phyloP scores from a whole-genome alignment of 2,888 invertebrate genomes.

The Oligia strigilis region DNA sequence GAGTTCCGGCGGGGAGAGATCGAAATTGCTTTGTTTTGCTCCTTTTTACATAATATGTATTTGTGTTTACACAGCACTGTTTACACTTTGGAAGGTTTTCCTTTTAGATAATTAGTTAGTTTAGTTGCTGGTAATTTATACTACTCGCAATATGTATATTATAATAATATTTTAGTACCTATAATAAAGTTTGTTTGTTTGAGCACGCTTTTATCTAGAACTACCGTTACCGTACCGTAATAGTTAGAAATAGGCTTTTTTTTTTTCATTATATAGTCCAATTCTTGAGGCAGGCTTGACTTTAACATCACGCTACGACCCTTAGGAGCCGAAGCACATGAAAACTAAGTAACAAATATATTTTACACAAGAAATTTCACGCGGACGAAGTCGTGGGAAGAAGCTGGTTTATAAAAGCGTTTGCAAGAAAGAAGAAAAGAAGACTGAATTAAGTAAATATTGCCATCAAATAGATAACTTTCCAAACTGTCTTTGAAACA shows the following conservation, averaged over 20 bases:
- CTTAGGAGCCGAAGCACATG: neutral
- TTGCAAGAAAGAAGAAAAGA: neutral
- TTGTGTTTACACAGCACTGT: slow-evolving; percentile 50
- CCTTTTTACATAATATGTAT: slow-evolving; percentile 59
- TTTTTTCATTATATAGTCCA: too few relatives aligned
- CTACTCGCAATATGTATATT: neutral
- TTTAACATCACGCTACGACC: too few relatives aligned
- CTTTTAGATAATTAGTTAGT: slow-evolving; percentile 32
- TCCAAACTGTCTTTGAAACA: slow-evolving; percentile 29
- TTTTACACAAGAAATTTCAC: neutral
- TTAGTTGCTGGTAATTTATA: neutral
- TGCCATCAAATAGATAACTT: slow-evolving; percentile 22
- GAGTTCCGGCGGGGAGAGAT: slow-evolving; percentile 76
- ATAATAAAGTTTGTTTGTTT: neutral
- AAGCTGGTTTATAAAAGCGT: neutral
- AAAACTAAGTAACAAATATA: too few relatives aligned
- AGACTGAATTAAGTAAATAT: slow-evolving; percentile 19
- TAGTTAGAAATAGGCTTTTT: too few relatives aligned
- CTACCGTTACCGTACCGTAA: too few relatives aligned
- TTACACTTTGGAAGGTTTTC: slow-evolving; percentile 57
- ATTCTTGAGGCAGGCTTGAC: too few relatives aligned
- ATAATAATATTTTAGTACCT: neutral
- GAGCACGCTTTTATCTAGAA: neutral
- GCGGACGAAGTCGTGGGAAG: too few relatives aligned
- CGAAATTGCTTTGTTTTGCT: slow-evolving; percentile 86